A percentile compares a stretch with the other conserved stretches of the same genome.
Conservation (phyloP, 2,797 vertebrate genomes). For the Heterohyrax brucei region DNA sequence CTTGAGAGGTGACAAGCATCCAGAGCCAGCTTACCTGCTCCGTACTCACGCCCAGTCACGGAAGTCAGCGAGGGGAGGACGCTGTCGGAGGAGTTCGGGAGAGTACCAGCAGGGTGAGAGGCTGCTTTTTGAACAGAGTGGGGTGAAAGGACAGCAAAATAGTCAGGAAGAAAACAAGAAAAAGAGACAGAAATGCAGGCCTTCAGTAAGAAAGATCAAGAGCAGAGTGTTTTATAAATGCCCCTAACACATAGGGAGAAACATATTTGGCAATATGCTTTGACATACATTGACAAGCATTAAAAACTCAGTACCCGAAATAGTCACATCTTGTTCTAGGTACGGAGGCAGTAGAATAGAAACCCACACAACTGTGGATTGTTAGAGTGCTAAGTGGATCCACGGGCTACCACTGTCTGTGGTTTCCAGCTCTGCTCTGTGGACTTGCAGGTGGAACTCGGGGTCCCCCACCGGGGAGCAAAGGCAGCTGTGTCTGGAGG, state of each 20-base stretch:
- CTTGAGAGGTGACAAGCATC: background rate
- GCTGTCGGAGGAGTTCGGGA: rapidly evolving
- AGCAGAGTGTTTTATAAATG: background rate
- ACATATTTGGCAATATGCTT: background rate
- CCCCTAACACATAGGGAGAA: background rate
- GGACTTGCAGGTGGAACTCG: background rate
- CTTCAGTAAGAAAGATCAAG: background rate
- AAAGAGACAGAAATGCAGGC: background rate
- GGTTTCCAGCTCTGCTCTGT: background rate
- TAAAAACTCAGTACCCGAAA: background rate
- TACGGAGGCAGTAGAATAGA: background rate
- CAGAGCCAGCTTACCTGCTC: background rate
- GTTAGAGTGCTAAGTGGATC: background rate
- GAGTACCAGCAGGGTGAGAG: background rate
- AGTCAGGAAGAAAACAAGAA: background rate
- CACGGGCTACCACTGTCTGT: background rate
- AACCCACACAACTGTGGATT: background rate
- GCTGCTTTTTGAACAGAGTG: background rate
- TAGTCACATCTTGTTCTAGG: background rate
- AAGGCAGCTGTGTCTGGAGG: background rate
- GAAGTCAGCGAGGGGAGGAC: background rate
- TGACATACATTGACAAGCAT: background rate
- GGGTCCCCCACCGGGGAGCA: background rate
- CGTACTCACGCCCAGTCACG: background rate
- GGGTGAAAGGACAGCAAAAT: background rate